Base-by-base conservation (phyloP, 1,140 invertebrate genomes). In the Diorhabda sublineata region DNA sequence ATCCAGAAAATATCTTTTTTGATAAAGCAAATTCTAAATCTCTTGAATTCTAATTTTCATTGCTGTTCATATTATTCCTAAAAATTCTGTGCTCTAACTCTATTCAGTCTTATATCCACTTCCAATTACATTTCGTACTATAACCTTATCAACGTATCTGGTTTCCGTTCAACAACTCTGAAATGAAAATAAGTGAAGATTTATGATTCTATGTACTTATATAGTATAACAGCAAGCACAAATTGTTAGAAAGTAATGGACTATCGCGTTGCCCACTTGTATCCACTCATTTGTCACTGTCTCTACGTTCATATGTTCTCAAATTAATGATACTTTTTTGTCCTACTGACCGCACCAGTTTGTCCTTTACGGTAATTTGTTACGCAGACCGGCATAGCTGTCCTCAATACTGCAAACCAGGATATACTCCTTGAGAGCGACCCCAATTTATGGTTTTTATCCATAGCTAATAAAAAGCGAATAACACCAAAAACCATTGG, bases 311-410 rank as follows among this genome's bases (percentile, higher is more conserved):
- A 58, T 58, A 42, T 26, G 58, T 8, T 42, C 58, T 2, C 58
- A 26, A 60, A 60, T 60, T 60, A 60, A 60, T 60, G 42, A 60
- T 6, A 60, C 42, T 60, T 60, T 60, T 60, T 60, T 26, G 58
- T 6, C 4, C 58, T 42, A 26, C 26, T 26, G 26, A 26, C 26
- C 26, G 26, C 26, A 26, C 26, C 26, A 26, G 26, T 60, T 26
- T 60, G 26, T 26, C 42, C 58, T 8, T 42, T 26, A n/a, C 42
- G 58, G 26, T 42, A 60, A 60, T 60, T 60, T 60, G 58, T 60
- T 60, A 11, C 4, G 58, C 58, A 8, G 58, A 26, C 8, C 26
- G 26, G 26, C 26, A 26, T 26, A 26, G 26, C 26, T 26, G 26
- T 26, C 26, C 26, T 26, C 26, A 26, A 42, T 42, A 42, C 58